Evolutionary conservation across 2,888 invertebrate genomes (phyloP), one percentile per base, ranked within the genome.

Genomic region (Molanna angustata): DNA sequence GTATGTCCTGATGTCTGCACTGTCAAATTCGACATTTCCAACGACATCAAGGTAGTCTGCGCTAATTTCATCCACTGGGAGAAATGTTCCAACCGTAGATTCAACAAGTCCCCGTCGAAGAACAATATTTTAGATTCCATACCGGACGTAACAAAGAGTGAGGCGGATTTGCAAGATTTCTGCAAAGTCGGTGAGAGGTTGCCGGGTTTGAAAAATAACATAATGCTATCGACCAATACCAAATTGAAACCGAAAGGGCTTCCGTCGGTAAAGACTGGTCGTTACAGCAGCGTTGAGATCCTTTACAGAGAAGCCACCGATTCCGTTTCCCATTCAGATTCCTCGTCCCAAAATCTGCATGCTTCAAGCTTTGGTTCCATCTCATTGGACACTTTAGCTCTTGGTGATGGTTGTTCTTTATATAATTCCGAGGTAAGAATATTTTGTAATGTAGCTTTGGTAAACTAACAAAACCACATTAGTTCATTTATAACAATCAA

Each of bases 41-140:
- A 4, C 1, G 54, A 71, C 43, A 62, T 65, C 0, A 66, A 63
- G 27, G 61, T 75, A 21, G 67, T 70, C 0, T 73, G 71, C 52
- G 67, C 75, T 54, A 72, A 76, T 51, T 67, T 76, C 9, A 75
- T 76, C 56, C 62, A 76, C 6, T 76, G 76, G 76, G 75, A 76
- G 50, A 65, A 70, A 40, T 56, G 54, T 44, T 54, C 37, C 27
- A 31, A n/a, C n/a, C n/a, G 46, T 47, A 39, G 51, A 39, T 31
- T 32, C 3, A 31, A 17, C 4, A 27, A 17, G 22, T 27, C 13
- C n/a, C n/a, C 21, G 3, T 21, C 33, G n/a, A 13, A 17, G 31
- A 20, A 19, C 3, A 48, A 40, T 7, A 6, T 40, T 19, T 11
- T 46, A 9, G 20, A 31, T 19, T 31, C 42, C 4, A 22, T 35